Evolutionary conservation across 2,888 invertebrate genomes (phyloP).

Genomic region (Drosophila dives): DNA sequence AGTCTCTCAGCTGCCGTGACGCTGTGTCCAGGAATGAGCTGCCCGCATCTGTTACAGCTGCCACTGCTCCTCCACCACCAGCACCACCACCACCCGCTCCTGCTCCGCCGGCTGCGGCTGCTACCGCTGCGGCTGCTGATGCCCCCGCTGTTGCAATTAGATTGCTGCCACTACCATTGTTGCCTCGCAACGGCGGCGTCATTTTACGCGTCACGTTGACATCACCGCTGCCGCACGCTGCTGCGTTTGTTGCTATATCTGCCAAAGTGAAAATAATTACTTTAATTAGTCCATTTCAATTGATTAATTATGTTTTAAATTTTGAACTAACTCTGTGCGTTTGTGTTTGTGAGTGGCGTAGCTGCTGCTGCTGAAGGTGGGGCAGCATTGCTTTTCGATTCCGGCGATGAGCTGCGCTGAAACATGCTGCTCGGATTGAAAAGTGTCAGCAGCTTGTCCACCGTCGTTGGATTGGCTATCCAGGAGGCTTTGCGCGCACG

Average conservation of each 20-base stretch:
- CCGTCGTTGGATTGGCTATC: slow-evolving; percentile 87
- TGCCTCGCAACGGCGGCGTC: slow-evolving; percentile 52
- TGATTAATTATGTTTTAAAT: background rate
- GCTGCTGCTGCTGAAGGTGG: slow-evolving; percentile 15
- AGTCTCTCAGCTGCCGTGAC: slow-evolving; percentile 82
- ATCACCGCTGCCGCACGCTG: slow-evolving; percentile 33
- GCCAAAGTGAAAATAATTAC: background rate
- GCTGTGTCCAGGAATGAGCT: slow-evolving; percentile 82
- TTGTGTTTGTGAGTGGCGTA: slow-evolving; percentile 36
- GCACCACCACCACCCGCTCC: slow-evolving; percentile 1
- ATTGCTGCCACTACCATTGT: slow-evolving; percentile 18
- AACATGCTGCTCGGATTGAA: slow-evolving; percentile 88
- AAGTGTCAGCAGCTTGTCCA: slow-evolving; percentile 88
- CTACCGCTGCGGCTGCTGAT: slow-evolving; percentile 25
- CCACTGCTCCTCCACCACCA: background rate
- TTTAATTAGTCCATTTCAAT: background rate
- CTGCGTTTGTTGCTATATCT: slow-evolving; percentile 27
- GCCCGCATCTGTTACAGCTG: slow-evolving; percentile 15
- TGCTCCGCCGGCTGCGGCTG: slow-evolving; percentile 6
- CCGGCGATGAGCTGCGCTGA: slow-evolving; percentile 85
- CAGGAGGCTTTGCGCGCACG: slow-evolving; percentile 87
- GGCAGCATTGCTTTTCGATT: slow-evolving; percentile 47
- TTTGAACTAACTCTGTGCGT: slow-evolving; percentile 63
- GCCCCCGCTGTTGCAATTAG: slow-evolving; percentile 17
- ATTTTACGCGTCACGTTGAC: slow-evolving; percentile 37